Conservation (phyloP, 2,797 vertebrate genomes). For the Babyrousa celebensis region DNA sequence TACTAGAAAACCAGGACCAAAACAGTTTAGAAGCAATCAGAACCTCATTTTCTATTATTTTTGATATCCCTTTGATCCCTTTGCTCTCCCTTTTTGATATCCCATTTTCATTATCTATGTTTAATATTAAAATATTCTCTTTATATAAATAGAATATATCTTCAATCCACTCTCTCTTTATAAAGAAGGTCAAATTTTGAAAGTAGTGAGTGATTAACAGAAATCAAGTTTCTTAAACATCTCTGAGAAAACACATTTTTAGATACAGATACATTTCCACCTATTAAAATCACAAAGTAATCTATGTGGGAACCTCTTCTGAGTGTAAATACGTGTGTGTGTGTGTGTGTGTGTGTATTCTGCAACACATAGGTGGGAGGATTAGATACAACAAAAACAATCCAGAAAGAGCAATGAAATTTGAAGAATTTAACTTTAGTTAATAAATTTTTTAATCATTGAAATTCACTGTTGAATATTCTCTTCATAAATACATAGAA, state of each 20-base stretch:
- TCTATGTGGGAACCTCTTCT: neutral
- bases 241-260: constrained; percentile 22
- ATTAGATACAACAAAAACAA: neutral
- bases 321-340: neutral
- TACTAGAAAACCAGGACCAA: neutral
- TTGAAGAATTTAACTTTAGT: neutral
- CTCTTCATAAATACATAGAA: neutral
- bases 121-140: neutral
- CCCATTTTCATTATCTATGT: neutral
- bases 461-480: neutral
- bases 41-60: constrained; percentile 10
- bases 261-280: neutral
- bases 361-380: neutral
- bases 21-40: neutral
- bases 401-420: neutral
- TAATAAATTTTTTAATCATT: neutral
- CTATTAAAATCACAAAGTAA: constrained; percentile 27
- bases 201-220: neutral
- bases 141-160: neutral
- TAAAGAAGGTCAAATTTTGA: constrained; percentile 32
- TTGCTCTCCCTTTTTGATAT: neutral
- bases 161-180: neutral
- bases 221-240: constrained; percentile 19
- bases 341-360: too few species aligned
- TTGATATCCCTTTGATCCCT: neutral